Conservation (phyloP, 2,797 vertebrate species). For the Lerista edwardsae region DNA sequence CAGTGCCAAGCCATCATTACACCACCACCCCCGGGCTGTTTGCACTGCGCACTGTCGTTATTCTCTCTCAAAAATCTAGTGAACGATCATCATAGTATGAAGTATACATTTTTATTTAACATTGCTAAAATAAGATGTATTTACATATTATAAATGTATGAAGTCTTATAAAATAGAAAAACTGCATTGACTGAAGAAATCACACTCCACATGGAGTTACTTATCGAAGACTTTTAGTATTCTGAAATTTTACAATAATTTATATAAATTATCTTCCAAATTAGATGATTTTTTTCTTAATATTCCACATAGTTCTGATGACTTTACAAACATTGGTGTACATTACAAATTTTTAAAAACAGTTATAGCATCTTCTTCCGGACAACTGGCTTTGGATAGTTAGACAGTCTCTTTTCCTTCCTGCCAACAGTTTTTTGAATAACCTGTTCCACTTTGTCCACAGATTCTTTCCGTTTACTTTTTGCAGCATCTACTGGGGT, state of each 20-base stretch:
- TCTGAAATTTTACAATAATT: conserved; percentile 87
- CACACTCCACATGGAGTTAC: conserved; percentile 78
- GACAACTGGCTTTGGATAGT: conserved; percentile 89
- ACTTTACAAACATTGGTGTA: conserved; percentile 77
- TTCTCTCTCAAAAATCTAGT: conserved; percentile 74
- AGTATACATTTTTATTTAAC: conserved; percentile 94
- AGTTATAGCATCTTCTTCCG: conserved; percentile 90
- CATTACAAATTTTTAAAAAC: conserved; percentile 73
- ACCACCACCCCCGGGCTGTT: conserved; percentile 31
- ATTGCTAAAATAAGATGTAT: conserved; percentile 90
- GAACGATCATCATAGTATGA: conserved; percentile 77
- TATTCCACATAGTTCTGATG: conserved; percentile 76
- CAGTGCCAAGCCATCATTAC: conserved; percentile 46
- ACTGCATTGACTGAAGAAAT: conserved; percentile 78
- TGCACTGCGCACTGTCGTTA: conserved; percentile 42
- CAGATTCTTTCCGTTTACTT: conserved; percentile 69
- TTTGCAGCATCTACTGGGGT: conserved; percentile 76
- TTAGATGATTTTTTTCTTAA: conserved; percentile 72
- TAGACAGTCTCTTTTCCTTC: conserved; percentile 82
- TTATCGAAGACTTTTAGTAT: conserved; percentile 76
- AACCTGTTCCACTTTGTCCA: conserved; percentile 71
- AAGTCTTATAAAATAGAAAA: conserved; percentile 86
- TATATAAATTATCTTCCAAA: conserved; percentile 89
- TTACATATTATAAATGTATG: conserved; percentile 87
- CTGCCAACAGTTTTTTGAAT: conserved; percentile 79